Base-by-base conservation (phyloP, 2,888 invertebrate species). In the Drosophila prolongata region DNA sequence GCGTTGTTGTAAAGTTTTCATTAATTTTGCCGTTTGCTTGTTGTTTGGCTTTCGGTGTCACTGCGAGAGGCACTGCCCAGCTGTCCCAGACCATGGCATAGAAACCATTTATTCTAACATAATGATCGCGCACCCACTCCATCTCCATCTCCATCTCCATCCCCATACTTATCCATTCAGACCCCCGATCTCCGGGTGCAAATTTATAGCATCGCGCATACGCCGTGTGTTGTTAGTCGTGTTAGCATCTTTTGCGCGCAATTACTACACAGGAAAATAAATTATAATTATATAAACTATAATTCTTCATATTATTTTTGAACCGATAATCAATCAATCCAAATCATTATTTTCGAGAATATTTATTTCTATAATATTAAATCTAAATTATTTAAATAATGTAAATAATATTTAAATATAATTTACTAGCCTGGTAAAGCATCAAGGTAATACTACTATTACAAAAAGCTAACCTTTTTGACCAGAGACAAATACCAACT, bases 61-160 rank as follows among this genome's bases (percentile, higher is more conserved):
- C 53, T 24, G 3, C 44, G 6, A 24, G 14, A 62, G 34, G 27
- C 47, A 43, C 62, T 30, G 50, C 64, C 47, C 27, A 60, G 47
- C 58, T 75, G 90, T 83, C 90, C 90, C 90, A 90, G 90, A 90
- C 90, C 90, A 85, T 90, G 90, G 87, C 90, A 90, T 90, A 90
- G 90, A 90, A 90, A 87, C 52, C 40, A 77, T 76, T 50, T 60
- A 78, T 78, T 81, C 78, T 85, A 80, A 55, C 58, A 55, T 55
- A 34, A 34, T 49, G 34, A 34, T 11, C 34, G 46, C 49, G 49
- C 34, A 49, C 34, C 49, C 34, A 49, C 47, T 30, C 14, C 30
- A 30, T 10, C 14, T 47, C 30, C 30, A 30, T 10, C 14, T 47
- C 30, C 27, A 27, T n/a, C 19, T 11, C 19, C 6, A 24, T 24